phyloP scores from a whole-genome alignment of 1,140 invertebrate species.

The Trichogramma pretiosum region DNA sequence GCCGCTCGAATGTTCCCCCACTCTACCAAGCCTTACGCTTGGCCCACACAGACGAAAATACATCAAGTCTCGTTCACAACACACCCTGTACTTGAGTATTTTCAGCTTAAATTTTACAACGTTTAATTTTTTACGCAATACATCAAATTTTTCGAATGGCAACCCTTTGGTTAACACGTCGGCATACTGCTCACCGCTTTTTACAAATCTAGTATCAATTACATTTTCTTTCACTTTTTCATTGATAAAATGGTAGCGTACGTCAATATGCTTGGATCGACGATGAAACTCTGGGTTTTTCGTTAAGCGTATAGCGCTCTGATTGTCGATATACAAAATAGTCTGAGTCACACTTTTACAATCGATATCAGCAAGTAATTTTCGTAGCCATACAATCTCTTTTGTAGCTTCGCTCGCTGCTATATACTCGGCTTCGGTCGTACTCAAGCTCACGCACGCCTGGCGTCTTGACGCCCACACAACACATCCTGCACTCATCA shows the following conservation, averaged over 20 bases:
- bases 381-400: constrained; percentile 30
- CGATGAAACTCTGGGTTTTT: constrained; percentile 33
- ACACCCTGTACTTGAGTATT: constrained; percentile 13
- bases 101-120: constrained; percentile 1
- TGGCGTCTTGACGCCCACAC: no score
- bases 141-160: constrained; percentile 5
- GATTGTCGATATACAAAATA: constrained; percentile 13
- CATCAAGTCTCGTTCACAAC: constrained; percentile 9
- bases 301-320: constrained; percentile 33
- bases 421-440: constrained; percentile 44
- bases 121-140: constrained; percentile 2
- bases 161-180: constrained; percentile 24
- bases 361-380: constrained; percentile 17
- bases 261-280: constrained; percentile 34
- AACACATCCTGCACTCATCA: no score
- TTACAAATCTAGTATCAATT: constrained; percentile 11
- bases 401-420: constrained; percentile 32
- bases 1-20: no score
- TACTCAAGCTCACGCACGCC: constrained; percentile 36
- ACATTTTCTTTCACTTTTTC: constrained; percentile 17
- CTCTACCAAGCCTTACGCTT: no score
- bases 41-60: no score
- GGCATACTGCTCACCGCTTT: constrained; percentile 17
- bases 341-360: constrained; percentile 4
- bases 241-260: constrained; percentile 34